A percentile compares a stretch with the other conserved stretches of the same genome.
phyloP scores from a whole-genome alignment of 2,113 vertebrate genomes.

The Scolopax mira region DNA sequence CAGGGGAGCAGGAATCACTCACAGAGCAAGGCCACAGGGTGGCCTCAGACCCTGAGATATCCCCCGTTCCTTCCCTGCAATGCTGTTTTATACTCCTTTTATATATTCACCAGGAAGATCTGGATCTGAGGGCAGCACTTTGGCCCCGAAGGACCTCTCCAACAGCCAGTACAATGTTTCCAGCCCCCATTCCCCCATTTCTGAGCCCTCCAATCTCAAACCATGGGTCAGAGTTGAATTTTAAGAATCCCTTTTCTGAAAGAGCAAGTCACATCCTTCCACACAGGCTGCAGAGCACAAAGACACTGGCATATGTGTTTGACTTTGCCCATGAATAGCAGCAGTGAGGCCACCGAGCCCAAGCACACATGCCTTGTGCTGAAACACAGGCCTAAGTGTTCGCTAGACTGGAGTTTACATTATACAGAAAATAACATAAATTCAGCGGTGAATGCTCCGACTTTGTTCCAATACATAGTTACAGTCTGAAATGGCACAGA shows the following conservation, averaged over 20 bases:
- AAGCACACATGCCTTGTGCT: not conserved
- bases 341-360: not conserved
- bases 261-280: not conserved
- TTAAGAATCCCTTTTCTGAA: not conserved
- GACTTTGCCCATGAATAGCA: slow-evolving; percentile 10
- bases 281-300: not conserved
- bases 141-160: not conserved
- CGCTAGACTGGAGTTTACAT: not conserved
- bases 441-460: not conserved
- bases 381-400: slow-evolving; percentile 11
- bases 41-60: not conserved
- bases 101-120: not conserved
- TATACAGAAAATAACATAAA: not conserved
- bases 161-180: not conserved
- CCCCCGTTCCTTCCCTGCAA: fast-evolving
- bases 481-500: not conserved
- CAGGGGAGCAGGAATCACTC: not conserved
- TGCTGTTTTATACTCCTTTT: not conserved
- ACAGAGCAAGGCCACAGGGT: not conserved
- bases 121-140: not conserved
- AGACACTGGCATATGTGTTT: slow-evolving; percentile 4
- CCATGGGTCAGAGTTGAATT: not conserved
- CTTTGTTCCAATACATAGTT: not conserved
- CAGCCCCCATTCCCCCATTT: fast-evolving
- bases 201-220: not conserved